Conservation (phyloP, 2,888 invertebrate genomes). For the Mesorhabditis belari region DNA sequence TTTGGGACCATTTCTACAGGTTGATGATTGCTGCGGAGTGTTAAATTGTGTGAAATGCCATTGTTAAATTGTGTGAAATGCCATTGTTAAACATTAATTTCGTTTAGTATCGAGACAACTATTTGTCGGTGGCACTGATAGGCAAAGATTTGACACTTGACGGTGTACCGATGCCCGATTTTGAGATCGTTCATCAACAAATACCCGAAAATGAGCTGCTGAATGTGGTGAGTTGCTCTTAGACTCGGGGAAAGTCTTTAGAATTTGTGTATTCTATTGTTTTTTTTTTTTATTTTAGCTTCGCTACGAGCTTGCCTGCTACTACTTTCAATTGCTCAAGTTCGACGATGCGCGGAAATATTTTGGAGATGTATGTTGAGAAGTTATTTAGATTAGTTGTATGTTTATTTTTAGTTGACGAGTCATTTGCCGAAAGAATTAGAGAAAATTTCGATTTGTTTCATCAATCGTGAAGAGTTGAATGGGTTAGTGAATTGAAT, state of each 20-base stretch:
- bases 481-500: not conserved
- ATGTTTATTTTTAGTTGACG: not conserved
- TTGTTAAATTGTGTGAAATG: not conserved
- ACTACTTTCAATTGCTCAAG: not conserved
- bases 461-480: not conserved
- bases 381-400: not conserved
- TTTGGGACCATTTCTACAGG: not conserved
- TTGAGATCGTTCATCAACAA: not conserved
- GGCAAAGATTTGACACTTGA: not conserved
- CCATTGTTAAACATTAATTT: not conserved
- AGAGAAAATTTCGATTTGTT: not conserved
- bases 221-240: not conserved
- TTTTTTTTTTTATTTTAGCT: constrained; percentile 5
- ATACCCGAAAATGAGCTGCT: not conserved
- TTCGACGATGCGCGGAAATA: not conserved
- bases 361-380: not conserved
- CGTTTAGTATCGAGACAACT: not conserved
- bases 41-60: too few relatives aligned
- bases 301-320: constrained; percentile 11
- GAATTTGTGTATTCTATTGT: not conserved
- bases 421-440: not conserved
- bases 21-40: too few relatives aligned
- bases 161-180: not conserved
- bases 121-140: not conserved
- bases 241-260: too few relatives aligned